phyloP scores from a whole-genome alignment of 2,113 vertebrate species.

The Chrysochloris asiatica region DNA sequence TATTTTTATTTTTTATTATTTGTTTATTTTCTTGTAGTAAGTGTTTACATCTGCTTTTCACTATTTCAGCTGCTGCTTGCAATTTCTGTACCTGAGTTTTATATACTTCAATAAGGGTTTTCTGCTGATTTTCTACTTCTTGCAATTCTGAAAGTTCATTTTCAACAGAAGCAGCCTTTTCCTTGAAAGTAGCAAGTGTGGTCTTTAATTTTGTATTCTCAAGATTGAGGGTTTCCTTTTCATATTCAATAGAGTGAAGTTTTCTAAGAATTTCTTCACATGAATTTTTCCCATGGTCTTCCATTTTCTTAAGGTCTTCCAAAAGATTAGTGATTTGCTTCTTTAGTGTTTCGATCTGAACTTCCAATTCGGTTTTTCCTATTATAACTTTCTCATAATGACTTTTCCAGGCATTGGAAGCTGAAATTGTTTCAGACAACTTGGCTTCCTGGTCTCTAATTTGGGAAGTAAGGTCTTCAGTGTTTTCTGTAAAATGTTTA shows the following conservation, averaged over 20 bases:
- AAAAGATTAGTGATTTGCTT: constrained; percentile 87
- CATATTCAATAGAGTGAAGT: constrained; percentile 82
- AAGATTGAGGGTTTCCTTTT: constrained; percentile 84
- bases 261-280: constrained; percentile 83
- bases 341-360: constrained; percentile 84
- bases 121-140: constrained; percentile 83
- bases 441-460: constrained; percentile 89
- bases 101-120: constrained; percentile 81
- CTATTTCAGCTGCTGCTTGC: constrained; percentile 83
- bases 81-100: constrained; percentile 86
- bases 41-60: constrained; percentile 83
- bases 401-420: constrained; percentile 85
- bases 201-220: constrained; percentile 89
- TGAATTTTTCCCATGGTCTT: constrained; percentile 79
- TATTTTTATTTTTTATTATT: constrained; percentile 79
- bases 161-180: constrained; percentile 80
- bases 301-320: constrained; percentile 83
- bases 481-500: constrained; percentile 83
- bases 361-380: constrained; percentile 84
- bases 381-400: constrained; percentile 84
- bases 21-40: constrained; percentile 82
- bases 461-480: constrained; percentile 85
- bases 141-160: constrained; percentile 84
- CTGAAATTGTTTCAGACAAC: constrained; percentile 83
- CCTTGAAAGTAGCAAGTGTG: constrained; percentile 82